phyloP scores from a whole-genome alignment of 37 sponge, comb jelly and placozoan genomes.

The Oscarella lobularis region DNA sequence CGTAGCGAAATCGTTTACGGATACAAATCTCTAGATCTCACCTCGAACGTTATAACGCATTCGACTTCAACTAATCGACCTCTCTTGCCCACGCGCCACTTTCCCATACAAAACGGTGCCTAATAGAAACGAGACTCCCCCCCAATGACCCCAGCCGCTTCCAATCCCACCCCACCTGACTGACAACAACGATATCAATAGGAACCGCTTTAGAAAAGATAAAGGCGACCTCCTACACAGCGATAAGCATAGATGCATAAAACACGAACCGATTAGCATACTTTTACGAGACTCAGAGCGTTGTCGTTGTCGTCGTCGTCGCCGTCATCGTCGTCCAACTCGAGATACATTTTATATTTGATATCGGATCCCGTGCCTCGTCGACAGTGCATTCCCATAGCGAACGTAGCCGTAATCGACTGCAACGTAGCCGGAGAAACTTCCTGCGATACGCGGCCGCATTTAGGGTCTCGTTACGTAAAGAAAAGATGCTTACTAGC shows the following conservation, averaged over 20 bases:
- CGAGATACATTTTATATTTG: neutral
- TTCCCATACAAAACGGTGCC: conserved; percentile 37
- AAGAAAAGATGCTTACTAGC: too few species aligned
- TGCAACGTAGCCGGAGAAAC: too few species aligned
- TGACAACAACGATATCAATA: conserved; percentile 19
- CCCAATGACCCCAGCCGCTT: too few species aligned
- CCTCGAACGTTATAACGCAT: conserved; percentile 36
- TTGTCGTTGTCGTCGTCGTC: neutral
- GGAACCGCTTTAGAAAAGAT: conserved; percentile 42
- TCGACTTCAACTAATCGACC: conserved; percentile 10
- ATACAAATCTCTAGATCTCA: too few species aligned
- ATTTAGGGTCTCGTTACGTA: too few species aligned
- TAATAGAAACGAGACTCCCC: conserved; percentile 1
- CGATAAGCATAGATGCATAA: neutral
- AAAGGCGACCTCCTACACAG: conserved; percentile 30
- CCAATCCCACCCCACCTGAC: conserved; percentile 12
- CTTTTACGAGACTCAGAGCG: neutral
- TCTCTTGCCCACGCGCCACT: conserved; percentile 20
- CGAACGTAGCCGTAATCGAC: too few species aligned
- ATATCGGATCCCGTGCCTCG: neutral
- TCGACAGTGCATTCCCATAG: neutral
- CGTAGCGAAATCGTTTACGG: too few species aligned
- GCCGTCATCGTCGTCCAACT: neutral
- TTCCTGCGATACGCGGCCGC: too few species aligned
- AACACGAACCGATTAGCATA: neutral